These are phyloP conservation scores for Hiodon alosoides DNA, from an alignment of 2,113 vertebrate genomes.

Conservation along the genomic window DNA sequence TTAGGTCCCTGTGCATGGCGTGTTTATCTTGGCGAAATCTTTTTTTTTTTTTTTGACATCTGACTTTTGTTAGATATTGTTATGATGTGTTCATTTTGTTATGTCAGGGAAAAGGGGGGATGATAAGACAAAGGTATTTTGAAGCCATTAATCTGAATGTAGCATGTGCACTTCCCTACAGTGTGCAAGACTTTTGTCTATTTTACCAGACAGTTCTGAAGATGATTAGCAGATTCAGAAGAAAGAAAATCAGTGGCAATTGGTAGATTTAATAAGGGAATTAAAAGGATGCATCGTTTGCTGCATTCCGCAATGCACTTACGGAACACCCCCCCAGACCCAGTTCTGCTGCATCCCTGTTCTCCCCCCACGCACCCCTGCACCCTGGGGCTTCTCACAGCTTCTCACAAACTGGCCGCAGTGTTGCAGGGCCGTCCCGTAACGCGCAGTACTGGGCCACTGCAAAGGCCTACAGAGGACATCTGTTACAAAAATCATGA, in stretches of 20 bases:
- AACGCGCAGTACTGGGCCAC: neutral
- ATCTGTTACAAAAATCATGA: too few species aligned
- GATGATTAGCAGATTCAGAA: too few species aligned
- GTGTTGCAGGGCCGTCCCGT: too few species aligned
- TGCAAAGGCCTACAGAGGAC: neutral
- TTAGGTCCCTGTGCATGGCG: neutral
- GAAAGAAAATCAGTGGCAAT: too few species aligned
- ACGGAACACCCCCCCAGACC: conserved; percentile 26
- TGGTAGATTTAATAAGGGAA: too few species aligned
- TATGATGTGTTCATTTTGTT: neutral
- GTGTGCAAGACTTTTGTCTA: too few species aligned
- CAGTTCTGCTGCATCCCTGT: neutral
- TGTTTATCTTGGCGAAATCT: neutral
- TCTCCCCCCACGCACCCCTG: neutral
- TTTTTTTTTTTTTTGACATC: neutral
- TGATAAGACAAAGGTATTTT: conserved; percentile 3
- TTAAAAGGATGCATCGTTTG: neutral
- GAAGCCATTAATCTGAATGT: too few species aligned
- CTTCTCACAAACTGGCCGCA: neutral
- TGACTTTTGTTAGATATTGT: conserved; percentile 1
- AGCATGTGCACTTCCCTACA: too few species aligned
- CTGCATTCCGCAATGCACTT: conserved; percentile 23
- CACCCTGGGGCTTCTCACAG: neutral
- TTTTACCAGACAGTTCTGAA: too few species aligned
- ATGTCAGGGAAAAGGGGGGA: neutral